Conservation (phyloP, 2,888 invertebrate species). For the Rambutsinella grinnellia region DNA sequence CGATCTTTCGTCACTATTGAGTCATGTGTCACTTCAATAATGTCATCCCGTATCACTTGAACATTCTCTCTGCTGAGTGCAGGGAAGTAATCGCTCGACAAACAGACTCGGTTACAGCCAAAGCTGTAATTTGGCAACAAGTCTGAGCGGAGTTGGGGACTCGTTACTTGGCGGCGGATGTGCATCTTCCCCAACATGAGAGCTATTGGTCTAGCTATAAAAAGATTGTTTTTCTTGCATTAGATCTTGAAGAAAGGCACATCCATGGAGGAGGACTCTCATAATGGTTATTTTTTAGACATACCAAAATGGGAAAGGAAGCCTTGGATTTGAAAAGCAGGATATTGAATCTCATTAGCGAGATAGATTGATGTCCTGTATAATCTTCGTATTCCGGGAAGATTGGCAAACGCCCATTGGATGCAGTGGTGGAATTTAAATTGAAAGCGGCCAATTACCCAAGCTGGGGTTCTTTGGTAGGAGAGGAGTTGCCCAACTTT, state of each 20-base stretch:
- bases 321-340: constrained; percentile 32
- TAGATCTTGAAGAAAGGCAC: background rate
- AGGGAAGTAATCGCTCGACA: constrained; percentile 43
- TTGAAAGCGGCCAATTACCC: constrained; percentile 33
- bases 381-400: constrained; percentile 46
- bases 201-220: constrained; percentile 13
- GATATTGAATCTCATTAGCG: constrained; percentile 27
- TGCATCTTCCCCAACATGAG: constrained; percentile 18
- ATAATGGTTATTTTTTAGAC: background rate
- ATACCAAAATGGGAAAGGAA: constrained; percentile 40
- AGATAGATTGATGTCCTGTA: constrained; percentile 40
- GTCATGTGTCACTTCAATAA: constrained; percentile 32
- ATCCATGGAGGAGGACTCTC: background rate
- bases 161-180: constrained; percentile 23
- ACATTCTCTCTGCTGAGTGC: constrained; percentile 36
- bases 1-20: constrained; percentile 33
- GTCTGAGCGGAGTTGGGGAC: constrained; percentile 8
- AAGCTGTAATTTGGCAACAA: constrained; percentile 35
- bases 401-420: constrained; percentile 34
- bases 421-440: constrained; percentile 19
- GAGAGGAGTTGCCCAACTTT: constrained; percentile 44
- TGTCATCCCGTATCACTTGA: constrained; percentile 22
- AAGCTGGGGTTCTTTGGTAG: constrained; percentile 54
- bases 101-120: constrained; percentile 45
- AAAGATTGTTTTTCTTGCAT: too few relatives aligned